Evolutionary conservation across 1,140 invertebrate genomes (phyloP).

Genomic region (Rhynchophorus ferrugineus): DNA sequence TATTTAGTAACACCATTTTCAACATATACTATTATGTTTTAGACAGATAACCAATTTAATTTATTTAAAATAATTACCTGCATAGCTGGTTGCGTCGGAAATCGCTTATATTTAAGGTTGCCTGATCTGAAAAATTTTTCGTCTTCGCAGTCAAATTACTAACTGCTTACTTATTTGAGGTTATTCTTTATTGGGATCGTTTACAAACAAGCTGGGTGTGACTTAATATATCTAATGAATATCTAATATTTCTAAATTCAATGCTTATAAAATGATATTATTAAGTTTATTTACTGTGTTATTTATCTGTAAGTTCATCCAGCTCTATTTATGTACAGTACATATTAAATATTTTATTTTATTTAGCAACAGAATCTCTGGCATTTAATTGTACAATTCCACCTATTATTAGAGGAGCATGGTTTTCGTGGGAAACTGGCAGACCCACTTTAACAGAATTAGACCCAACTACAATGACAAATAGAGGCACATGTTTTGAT

Average conservation of each 20-base stretch:
- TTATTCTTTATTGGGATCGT: no score
- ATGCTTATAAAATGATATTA: neutral
- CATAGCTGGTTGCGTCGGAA: no score
- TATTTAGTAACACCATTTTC: no score
- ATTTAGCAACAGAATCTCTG: slow-evolving; percentile 5
- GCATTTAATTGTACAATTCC: slow-evolving; percentile 57
- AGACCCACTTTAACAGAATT: slow-evolving; percentile 75
- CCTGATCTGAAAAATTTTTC: no score
- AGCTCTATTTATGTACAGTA: neutral
- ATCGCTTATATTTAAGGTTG: no score
- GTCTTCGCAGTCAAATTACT: no score
- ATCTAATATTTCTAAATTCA: neutral
- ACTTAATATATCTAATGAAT: no score
- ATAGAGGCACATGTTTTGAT: slow-evolving; percentile 63
- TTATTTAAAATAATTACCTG: no score
- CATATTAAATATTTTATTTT: neutral
- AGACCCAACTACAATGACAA: slow-evolving; percentile 66
- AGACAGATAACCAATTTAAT: no score
- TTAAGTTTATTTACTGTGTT: neutral
- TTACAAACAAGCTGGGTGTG: no score
- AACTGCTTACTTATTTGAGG: no score
- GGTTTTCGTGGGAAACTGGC: slow-evolving; percentile 89
- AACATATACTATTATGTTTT: no score
- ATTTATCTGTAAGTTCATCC: neutral
- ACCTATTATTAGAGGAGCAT: slow-evolving; percentile 68